phyloP scores from a whole-genome alignment of 2,888 invertebrate genomes.

The Lissocephala sabroskyi region DNA sequence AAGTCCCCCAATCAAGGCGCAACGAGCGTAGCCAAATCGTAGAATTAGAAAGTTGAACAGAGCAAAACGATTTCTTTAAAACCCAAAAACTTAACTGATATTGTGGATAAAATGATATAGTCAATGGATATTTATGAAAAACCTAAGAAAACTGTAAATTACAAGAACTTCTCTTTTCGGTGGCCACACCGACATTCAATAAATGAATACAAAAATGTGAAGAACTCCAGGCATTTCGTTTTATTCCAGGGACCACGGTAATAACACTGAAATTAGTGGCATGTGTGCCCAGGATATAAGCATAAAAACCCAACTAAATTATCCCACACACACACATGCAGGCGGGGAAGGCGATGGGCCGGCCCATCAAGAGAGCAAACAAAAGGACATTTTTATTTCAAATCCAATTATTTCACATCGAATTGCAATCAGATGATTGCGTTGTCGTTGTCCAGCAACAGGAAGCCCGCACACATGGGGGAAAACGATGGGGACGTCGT shows the following conservation, averaged over 20 bases:
- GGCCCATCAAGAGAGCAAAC: conserved; percentile 21
- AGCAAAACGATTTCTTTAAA: no score
- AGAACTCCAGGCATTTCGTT: no score
- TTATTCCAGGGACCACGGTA: conserved; percentile 27
- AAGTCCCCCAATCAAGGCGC: no score
- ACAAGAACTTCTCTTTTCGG: no score
- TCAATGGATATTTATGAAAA: no score
- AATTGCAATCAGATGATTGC: conserved; percentile 66
- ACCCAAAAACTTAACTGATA: not conserved
- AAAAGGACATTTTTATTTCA: conserved; percentile 61
- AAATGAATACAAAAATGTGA: no score
- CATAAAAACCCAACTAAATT: conserved; percentile 35
- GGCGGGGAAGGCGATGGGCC: no score
- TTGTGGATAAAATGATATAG: conserved; percentile 2
- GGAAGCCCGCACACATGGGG: conserved; percentile 25
- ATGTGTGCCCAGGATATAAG: conserved; percentile 37
- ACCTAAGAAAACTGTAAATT: conserved; percentile 39
- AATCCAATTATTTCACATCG: conserved; percentile 67
- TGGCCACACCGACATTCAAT: no score
- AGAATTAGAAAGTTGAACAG: no score
- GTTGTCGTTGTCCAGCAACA: conserved; percentile 60
- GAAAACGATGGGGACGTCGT: not conserved
- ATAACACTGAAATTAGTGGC: conserved; percentile 50
- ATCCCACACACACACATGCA: conserved; percentile 23
- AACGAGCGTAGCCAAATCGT: no score